These are phyloP conservation scores for Myotis pilosus DNA, from an alignment of 2,797 vertebrate species.

Conservation along the genomic window DNA sequence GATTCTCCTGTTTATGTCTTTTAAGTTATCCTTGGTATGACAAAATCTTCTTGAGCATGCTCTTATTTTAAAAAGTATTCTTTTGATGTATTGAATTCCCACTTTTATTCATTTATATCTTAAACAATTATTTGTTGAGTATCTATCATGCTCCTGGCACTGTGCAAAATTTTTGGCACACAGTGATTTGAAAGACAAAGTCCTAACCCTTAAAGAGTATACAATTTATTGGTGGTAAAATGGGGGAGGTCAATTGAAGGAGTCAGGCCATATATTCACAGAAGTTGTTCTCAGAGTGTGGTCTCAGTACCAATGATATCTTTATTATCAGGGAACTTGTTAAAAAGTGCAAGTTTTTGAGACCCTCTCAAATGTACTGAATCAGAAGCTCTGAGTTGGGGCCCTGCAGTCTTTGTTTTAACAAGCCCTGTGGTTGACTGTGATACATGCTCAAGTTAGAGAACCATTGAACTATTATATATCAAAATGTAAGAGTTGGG, in stretches of 20 bases:
- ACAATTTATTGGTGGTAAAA: neutral
- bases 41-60: conserved; percentile 2
- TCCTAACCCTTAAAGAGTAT: neutral
- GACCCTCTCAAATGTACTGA: neutral
- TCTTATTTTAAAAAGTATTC: conserved; percentile 25
- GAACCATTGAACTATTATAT: neutral
- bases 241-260: neutral
- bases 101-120: neutral
- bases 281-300: neutral
- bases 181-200: neutral
- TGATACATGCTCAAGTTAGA: neutral
- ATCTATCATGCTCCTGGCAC: neutral
- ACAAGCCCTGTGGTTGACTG: neutral
- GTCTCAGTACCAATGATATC: neutral
- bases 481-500: neutral
- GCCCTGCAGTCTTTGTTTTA: neutral
- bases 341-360: conserved; percentile 1
- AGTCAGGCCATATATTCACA: neutral
- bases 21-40: conserved; percentile 37
- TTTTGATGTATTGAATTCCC: neutral
- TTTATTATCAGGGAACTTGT: neutral
- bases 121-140: neutral
- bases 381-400: neutral
- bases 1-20: conserved; percentile 27
- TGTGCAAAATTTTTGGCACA: neutral